These are phyloP conservation scores for Poecilia wingei DNA, from an alignment of 2,797 vertebrate species.

Conservation along the genomic window DNA sequence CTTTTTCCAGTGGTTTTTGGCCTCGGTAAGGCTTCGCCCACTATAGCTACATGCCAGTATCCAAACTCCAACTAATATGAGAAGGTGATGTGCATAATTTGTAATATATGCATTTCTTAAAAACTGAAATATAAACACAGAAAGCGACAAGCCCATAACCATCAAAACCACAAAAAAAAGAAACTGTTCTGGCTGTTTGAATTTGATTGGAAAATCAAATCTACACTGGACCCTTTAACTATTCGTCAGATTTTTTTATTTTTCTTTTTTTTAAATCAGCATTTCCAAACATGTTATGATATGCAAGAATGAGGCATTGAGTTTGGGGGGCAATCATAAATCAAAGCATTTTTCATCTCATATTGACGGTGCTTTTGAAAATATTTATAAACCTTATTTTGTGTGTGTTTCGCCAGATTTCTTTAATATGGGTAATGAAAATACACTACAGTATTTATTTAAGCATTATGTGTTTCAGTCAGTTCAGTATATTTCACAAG, in stretches of 20 bases:
- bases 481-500: too few species aligned
- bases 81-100: constrained; percentile 83
- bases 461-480: too few species aligned
- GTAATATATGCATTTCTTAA: constrained; percentile 64
- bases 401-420: too few species aligned
- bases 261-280: constrained; percentile 43
- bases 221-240: constrained; percentile 9
- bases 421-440: too few species aligned
- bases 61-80: constrained; percentile 72
- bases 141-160: constrained; percentile 66
- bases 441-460: too few species aligned
- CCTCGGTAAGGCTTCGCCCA: constrained; percentile 73
- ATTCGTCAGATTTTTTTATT: constrained; percentile 26
- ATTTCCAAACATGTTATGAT: constrained; percentile 66
- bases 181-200: constrained; percentile 51
- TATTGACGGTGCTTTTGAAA: not conserved
- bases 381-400: not conserved
- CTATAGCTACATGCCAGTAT: constrained; percentile 61
- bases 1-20: constrained; percentile 79
- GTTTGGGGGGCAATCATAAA: not conserved
- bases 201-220: not conserved
- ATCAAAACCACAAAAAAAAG: constrained; percentile 74
- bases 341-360: not conserved
- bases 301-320: constrained; percentile 37
- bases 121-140: constrained; percentile 71